phyloP scores from a whole-genome alignment of 2,888 invertebrate species.

The Leptothorax acervorum region DNA sequence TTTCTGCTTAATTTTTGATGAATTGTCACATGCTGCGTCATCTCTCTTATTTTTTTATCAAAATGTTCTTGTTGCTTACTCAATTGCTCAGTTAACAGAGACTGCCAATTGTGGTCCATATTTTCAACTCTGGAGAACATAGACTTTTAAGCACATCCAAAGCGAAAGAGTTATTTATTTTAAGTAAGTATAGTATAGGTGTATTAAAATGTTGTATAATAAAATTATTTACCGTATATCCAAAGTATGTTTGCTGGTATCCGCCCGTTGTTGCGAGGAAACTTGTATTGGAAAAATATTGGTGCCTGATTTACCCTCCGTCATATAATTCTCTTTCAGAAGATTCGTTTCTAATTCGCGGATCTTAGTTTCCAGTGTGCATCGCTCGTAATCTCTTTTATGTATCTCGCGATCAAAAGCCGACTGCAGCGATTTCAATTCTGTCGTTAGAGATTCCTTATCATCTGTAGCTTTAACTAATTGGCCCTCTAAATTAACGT shows the following conservation, averaged over 20 bases:
- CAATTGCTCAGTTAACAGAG: conserved; percentile 63
- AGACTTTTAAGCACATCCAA: conserved; percentile 19
- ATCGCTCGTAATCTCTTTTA: conserved; percentile 88
- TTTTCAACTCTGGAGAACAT: conserved; percentile 57
- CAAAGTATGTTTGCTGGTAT: conserved; percentile 73
- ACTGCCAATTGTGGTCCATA: conserved; percentile 64
- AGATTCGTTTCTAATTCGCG: conserved; percentile 84
- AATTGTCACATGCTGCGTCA: conserved; percentile 88
- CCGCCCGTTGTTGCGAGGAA: conserved; percentile 62
- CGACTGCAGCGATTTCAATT: conserved; percentile 87
- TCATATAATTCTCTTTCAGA: conserved; percentile 79
- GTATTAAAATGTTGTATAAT: conserved; percentile 7
- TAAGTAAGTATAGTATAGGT: conserved; percentile 6
- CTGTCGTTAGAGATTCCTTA: conserved; percentile 87
- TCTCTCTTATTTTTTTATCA: conserved; percentile 86
- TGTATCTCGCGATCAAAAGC: conserved; percentile 87
- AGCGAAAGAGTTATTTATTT: conserved; percentile 35
- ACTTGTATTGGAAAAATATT: conserved; percentile 73
- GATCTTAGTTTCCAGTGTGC: conserved; percentile 84
- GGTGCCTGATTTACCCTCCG: conserved; percentile 78
- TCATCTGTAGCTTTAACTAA: conserved; percentile 78
- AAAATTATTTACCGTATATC: conserved; percentile 71
- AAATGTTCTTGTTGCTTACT: conserved; percentile 78
- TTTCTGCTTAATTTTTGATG: conserved; percentile 88
- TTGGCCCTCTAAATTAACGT: conserved; percentile 78